phyloP scores from a whole-genome alignment of 2,113 vertebrate species.

The Callopanchax toddi region DNA sequence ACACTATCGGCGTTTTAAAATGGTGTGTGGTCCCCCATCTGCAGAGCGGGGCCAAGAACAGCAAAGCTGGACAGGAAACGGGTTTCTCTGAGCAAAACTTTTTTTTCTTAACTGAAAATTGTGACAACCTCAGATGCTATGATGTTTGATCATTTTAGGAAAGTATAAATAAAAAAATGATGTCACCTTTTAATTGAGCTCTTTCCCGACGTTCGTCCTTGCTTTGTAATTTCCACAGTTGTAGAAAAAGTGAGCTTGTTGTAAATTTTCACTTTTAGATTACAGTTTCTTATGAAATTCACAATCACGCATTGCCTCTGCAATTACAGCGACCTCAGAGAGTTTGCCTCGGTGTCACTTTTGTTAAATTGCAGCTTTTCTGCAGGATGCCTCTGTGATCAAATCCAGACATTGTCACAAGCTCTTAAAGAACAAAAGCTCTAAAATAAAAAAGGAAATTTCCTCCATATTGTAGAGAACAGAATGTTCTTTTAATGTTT shows the following conservation, averaged over 20 bases:
- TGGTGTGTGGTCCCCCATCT: conserved; percentile 83
- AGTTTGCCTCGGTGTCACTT: conserved; percentile 7
- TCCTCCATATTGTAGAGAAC: conserved; percentile 23
- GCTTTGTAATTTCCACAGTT: neutral
- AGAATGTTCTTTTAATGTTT: conserved; percentile 43
- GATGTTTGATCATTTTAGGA: conserved; percentile 31
- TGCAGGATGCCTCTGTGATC: conserved; percentile 28
- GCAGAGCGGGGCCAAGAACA: conserved; percentile 74
- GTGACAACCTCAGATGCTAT: conserved; percentile 33
- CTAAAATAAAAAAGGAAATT: neutral
- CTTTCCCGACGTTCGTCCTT: neutral
- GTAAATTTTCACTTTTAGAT: conserved; percentile 1
- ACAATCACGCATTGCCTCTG: neutral
- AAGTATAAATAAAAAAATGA: conserved; percentile 24
- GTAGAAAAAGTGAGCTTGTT: neutral
- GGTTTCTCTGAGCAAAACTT: conserved; percentile 67
- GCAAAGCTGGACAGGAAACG: conserved; percentile 73
- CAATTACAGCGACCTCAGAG: conserved; percentile 20
- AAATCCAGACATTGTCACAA: conserved; percentile 31
- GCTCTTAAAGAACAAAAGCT: conserved; percentile 16
- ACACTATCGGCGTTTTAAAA: conserved; percentile 68
- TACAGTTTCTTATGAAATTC: conserved; percentile 9
- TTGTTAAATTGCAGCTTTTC: conserved; percentile 33
- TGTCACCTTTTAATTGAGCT: neutral
- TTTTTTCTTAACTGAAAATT: conserved; percentile 39